Conservation (phyloP, 2,797 vertebrate genomes). For the Tauraco hartlaubi region DNA sequence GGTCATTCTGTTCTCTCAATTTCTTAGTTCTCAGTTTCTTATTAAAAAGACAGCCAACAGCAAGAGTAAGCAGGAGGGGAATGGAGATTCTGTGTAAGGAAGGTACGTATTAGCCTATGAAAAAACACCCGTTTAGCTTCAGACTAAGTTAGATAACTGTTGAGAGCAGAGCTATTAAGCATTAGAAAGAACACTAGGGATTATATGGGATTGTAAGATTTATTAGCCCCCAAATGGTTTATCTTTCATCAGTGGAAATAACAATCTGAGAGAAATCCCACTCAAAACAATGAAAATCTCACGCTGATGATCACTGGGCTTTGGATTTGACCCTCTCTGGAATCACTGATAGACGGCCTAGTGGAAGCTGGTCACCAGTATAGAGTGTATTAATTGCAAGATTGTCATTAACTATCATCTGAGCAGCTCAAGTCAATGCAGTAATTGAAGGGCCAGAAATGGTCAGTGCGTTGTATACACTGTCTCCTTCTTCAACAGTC, state of each 20-base stretch:
- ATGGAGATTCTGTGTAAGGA: background rate
- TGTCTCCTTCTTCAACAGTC: background rate
- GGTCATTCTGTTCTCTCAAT: slow-evolving; percentile 43
- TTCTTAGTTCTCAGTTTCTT: slow-evolving; percentile 34
- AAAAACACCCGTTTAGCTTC: background rate
- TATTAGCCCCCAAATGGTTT: background rate
- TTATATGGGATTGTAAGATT: background rate
- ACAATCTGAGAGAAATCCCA: background rate
- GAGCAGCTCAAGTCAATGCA: background rate
- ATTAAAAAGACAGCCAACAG: slow-evolving; percentile 5
- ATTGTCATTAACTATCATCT: background rate
- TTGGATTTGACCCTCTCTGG: background rate
- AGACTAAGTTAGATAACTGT: background rate
- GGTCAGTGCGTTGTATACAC: background rate
- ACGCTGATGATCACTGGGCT: background rate
- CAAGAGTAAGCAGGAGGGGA: background rate
- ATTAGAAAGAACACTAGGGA: background rate
- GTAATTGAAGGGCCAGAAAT: background rate
- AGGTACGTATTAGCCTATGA: background rate
- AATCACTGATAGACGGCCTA: background rate
- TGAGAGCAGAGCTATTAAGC: background rate
- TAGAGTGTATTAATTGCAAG: background rate
- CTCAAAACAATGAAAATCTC: background rate
- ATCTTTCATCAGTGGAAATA: slow-evolving; percentile 1
- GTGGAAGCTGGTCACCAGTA: background rate